These are phyloP conservation scores for Danio choprae DNA, from an alignment of 2,797 vertebrate species.

Conservation along the genomic window DNA sequence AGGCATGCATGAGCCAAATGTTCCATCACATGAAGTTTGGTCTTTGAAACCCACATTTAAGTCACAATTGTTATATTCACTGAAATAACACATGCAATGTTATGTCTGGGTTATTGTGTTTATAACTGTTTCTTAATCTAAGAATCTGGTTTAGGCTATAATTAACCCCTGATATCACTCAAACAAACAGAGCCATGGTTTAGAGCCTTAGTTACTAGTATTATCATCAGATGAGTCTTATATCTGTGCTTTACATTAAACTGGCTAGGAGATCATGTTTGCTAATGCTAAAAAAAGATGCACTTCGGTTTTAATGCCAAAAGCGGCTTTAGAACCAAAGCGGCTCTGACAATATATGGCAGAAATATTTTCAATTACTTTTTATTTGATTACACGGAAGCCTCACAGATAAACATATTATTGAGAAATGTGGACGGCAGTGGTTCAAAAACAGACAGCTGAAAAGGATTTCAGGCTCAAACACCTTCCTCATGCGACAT, in stretches of 20 bases:
- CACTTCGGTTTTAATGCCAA: neutral
- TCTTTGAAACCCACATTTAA: constrained; percentile 22
- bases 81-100: constrained; percentile 19
- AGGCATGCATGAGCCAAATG: neutral
- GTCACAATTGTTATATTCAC: constrained; percentile 26
- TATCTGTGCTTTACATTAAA: constrained; percentile 6
- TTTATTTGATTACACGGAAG: constrained; percentile 27
- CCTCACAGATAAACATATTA: neutral
- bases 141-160: neutral
- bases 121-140: constrained; percentile 14
- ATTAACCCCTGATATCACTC: neutral
- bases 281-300: neutral
- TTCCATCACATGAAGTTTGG: constrained; percentile 14
- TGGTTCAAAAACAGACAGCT: constrained; percentile 1
- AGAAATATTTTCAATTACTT: neutral
- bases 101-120: constrained; percentile 13
- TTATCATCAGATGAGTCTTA: constrained; percentile 11
- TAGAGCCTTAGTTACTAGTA: constrained; percentile 5
- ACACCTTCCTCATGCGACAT: constrained; percentile 16
- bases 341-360: neutral
- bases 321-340: neutral
- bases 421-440: neutral
- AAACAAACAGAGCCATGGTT: neutral
- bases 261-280: constrained; percentile 4
- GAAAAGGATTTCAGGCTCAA: constrained; percentile 5